Base-by-base conservation (phyloP, 1,140 invertebrate species). In the Doryteuthis pealeii region DNA sequence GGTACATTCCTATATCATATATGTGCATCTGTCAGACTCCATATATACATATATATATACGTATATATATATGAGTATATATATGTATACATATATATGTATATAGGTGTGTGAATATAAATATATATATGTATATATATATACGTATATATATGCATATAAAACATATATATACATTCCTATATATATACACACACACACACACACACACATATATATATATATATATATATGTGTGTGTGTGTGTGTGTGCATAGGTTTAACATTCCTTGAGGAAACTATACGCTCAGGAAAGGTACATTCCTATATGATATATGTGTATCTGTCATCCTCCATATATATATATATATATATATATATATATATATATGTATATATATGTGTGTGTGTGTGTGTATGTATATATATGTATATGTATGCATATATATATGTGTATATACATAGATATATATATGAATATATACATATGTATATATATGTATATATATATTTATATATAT, bases 281-380 rank as follows among this genome's bases (percentile, higher is more conserved):
- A 49, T 22, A 22, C 22, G 45, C 12, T 49, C 45, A 49, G 12
- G 12, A 49, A 49, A 49, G 22, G 12, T 22, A 22, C 1, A 49
- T 49, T 49, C 8, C 22, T 49, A 49, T 49, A 10, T 10, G 8
- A 49, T 49, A 49, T 49, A 49, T 49, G 22, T 49, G 22, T 49
- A 49, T 49, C 8, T 49, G 22, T 49, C 8, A 10, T 10, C n/a
- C n/a, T n/a, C n/a, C n/a, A n/a, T n/a, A n/a, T n/a, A n/a, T n/a
- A n/a, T n/a, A n/a, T n/a, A n/a, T 49, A 49, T 49, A 49, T 49
- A 49, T 49, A 49, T 49, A 49, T 49, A 49, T 49, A 49, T 49
- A 49, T 49, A 49, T 49, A 22, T 49, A 22, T 49, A 22, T 49
- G 45, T 49, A 49, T 49, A 49, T 49, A 49, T 49, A 49, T 49